Conservation (phyloP, 2,888 invertebrate species). For the Cacoxenus indagator region DNA sequence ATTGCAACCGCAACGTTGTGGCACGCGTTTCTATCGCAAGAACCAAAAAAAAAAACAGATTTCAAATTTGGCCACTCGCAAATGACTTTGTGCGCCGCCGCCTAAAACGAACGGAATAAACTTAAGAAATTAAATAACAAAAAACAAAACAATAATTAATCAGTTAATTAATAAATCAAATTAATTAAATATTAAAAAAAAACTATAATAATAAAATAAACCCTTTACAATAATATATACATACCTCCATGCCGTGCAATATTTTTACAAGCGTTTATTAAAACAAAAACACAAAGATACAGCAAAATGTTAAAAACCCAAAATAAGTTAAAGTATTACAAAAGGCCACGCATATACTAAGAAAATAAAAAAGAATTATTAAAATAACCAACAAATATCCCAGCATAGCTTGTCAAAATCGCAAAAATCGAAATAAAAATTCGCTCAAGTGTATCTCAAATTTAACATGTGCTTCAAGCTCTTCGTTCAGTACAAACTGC, state of each 20-base stretch:
- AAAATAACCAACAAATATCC: neutral
- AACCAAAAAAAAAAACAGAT: slow-evolving; percentile 19
- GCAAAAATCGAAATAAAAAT: neutral
- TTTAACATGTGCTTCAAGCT: slow-evolving; percentile 31
- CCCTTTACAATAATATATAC: slow-evolving; percentile 11
- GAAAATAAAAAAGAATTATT: slow-evolving; percentile 5
- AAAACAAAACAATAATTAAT: slow-evolving; percentile 19
- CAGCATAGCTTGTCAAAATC: neutral
- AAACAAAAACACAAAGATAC: slow-evolving; percentile 18
- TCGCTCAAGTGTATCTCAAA: slow-evolving; percentile 7
- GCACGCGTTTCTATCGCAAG: slow-evolving; percentile 67
- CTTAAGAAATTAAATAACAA: slow-evolving; percentile 13
- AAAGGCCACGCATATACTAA: neutral
- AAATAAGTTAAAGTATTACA: neutral
- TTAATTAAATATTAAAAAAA: slow-evolving; percentile 12
- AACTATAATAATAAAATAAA: neutral
- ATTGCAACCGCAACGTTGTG: slow-evolving; percentile 70
- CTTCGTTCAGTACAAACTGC: no score
- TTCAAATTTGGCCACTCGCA: slow-evolving; percentile 5
- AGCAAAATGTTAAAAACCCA: neutral
- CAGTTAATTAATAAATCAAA: slow-evolving; percentile 20
- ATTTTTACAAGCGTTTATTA: neutral
- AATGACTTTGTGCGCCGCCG: slow-evolving; percentile 1
- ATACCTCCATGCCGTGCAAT: slow-evolving; percentile 29
- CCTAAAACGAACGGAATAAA: slow-evolving; percentile 30